phyloP scores from a whole-genome alignment of 2,797 vertebrate genomes.

The Discoglossus pictus region DNA sequence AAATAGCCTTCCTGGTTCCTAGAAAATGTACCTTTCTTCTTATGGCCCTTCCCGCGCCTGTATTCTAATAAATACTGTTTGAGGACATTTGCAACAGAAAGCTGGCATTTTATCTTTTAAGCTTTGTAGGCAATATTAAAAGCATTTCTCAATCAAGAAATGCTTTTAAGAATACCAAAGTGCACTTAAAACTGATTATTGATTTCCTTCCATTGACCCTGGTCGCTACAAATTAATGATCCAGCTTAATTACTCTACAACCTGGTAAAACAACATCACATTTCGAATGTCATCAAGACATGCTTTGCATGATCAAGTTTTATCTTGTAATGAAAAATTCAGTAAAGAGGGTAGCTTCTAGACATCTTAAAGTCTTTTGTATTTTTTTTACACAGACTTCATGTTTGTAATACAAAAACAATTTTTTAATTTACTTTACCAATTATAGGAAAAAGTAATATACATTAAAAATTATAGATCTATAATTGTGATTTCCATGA shows the following conservation, averaged over 20 bases:
- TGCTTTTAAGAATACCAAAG: conserved; percentile 31
- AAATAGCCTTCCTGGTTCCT: too few species aligned
- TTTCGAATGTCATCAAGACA: conserved; percentile 30
- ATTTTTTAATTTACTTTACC: too few species aligned
- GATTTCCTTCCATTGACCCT: conserved; percentile 26
- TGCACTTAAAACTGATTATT: conserved; percentile 35
- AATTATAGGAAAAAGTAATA: too few species aligned
- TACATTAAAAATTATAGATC: too few species aligned
- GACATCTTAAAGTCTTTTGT: too few species aligned
- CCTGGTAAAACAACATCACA: conserved; percentile 23
- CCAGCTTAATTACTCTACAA: conserved; percentile 33
- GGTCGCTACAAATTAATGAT: conserved; percentile 37
- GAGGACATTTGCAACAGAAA: background rate
- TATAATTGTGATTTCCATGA: too few species aligned
- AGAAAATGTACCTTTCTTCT: too few species aligned
- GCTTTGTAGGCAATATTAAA: conserved; percentile 17
- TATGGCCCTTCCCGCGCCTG: too few species aligned
- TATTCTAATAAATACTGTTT: background rate
- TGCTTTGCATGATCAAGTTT: background rate
- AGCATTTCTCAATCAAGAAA: conserved; percentile 18
- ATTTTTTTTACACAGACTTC: too few species aligned
- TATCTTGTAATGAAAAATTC: too few species aligned
- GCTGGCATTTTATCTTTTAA: conserved; percentile 6
- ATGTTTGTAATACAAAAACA: too few species aligned
- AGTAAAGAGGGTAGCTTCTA: too few species aligned